Base-by-base conservation (phyloP, 2,797 vertebrate species). In the Pygocentrus nattereri region DNA sequence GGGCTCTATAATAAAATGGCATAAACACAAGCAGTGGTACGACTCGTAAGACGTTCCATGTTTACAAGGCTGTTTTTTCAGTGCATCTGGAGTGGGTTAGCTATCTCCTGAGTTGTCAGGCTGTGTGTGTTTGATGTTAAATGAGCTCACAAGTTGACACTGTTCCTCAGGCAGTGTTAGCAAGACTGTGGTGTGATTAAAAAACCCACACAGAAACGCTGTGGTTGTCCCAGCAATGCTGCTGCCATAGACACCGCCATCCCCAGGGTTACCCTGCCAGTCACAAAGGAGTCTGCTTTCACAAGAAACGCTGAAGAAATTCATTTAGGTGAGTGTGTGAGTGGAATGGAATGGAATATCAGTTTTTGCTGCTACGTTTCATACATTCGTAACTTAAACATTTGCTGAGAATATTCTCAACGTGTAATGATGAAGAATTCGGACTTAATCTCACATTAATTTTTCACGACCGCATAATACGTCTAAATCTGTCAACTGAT, bases 401-500 rank as follows among this genome's bases (percentile, higher is more conserved):
- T 72, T 69, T 65, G 79, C 65, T n/a, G 11, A 61, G 75, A 78
- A 78, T 74, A 71, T 52, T 25, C 71, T 31, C 73, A 73, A 47
- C 41, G 27, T 23, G 80, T 70, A 84, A 80, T 72, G 76, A 85
- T 75, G 82, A 77, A 78, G 80, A 84, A 79, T 87, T 87, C 85
- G 70, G 74, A 80, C 84, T 84, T 84, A 77, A 79, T 83, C 82
- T 83, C n/a, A 31, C 59, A 85, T 87, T 71, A 82, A 85, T 88
- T 85, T 85, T 88, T 81, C 78, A 85, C 69, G 72, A 76, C 71
- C 49, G 34, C 80, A 88, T 93, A 94, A 93, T 93, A 89, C 87
- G 91, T 93, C 91, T 92, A 93, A 94, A 94, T 94, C 92, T 91
- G 87, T 91, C 91, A 90, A 91, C 84, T 90, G 85, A 93, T 94